Conservation (phyloP, 2,113 vertebrate species). For the Neopipo cinnamomea region DNA sequence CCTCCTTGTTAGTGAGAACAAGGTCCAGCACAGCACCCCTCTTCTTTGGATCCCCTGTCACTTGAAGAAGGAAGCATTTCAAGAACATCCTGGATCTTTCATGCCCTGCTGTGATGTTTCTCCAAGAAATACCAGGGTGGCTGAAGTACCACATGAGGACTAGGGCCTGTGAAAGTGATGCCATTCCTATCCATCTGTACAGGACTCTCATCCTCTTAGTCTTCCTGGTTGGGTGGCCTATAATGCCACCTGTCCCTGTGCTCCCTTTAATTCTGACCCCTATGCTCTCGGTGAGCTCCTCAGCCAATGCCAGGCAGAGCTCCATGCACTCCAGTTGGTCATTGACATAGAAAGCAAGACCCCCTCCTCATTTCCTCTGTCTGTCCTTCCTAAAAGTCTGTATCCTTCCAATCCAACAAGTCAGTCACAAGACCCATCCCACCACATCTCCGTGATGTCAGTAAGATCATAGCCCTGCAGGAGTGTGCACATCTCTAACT, state of each 20-base stretch:
- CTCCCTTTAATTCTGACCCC: background rate
- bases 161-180: background rate
- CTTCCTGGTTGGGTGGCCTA: background rate
- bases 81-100: background rate
- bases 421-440: background rate
- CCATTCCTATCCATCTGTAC: too few species aligned
- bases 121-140: background rate
- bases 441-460: background rate
- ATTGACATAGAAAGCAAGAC: background rate
- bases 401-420: background rate
- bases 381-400: background rate
- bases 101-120: background rate
- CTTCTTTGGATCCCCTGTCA: background rate
- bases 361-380: background rate
- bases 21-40: background rate
- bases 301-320: background rate
- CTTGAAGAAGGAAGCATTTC: background rate
- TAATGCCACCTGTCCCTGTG: background rate
- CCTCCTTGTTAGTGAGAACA: background rate
- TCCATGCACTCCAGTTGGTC: background rate
- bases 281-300: background rate
- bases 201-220: background rate
- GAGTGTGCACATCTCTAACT: background rate
- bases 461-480: background rate
- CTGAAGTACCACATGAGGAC: background rate